Evolutionary conservation across 2,113 vertebrate species (phyloP).

Genomic region (Bostrychus sinensis): DNA sequence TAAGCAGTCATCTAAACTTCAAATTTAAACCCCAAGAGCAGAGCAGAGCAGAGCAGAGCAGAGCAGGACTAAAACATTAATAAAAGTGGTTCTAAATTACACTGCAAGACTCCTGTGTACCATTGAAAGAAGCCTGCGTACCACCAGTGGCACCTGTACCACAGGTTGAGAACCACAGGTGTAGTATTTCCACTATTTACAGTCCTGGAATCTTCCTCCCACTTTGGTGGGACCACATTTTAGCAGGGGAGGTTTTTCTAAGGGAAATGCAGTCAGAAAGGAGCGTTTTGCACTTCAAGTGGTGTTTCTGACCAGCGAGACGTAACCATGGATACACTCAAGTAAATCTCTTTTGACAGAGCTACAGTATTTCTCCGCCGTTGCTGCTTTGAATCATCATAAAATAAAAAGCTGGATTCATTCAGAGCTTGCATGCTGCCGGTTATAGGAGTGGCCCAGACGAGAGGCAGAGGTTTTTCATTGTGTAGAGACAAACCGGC

Average conservation of each 20-base stretch:
- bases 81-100: too few species aligned
- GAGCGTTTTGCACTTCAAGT: slow-evolving; percentile 30
- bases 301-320: slow-evolving; percentile 20
- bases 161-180: neutral
- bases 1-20: too few species aligned
- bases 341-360: slow-evolving; percentile 29
- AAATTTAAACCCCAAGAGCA: too few species aligned
- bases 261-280: slow-evolving; percentile 26
- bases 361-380: neutral
- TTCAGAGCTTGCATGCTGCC: neutral
- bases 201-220: slow-evolving; percentile 11
- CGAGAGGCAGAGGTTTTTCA: neutral
- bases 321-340: slow-evolving; percentile 51
- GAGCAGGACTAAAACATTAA: too few species aligned
- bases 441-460: slow-evolving; percentile 1
- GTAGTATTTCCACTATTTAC: neutral
- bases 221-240: slow-evolving; percentile 26
- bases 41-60: too few species aligned
- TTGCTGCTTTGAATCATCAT: slow-evolving; percentile 19
- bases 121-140: neutral
- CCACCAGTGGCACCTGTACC: neutral
- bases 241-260: slow-evolving; percentile 20
- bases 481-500: slow-evolving; percentile 18
- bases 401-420: slow-evolving; percentile 7
- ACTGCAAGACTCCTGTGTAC: too few species aligned